A percentile compares a stretch with the other conserved stretches of the same genome.
phyloP scores from a whole-genome alignment of 2,888 invertebrate genomes.

The Callinectes sapidus region DNA sequence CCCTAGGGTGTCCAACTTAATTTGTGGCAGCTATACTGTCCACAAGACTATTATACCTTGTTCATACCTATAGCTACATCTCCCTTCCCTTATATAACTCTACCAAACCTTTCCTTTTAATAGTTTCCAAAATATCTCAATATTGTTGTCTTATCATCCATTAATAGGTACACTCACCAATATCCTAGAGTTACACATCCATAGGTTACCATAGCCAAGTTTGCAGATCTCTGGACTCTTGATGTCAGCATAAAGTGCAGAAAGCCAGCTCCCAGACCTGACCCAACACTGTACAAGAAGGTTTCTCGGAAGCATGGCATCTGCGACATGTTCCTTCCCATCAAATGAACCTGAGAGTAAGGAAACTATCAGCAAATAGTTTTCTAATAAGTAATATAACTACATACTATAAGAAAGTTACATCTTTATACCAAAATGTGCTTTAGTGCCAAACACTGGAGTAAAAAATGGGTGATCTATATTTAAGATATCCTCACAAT shows the following conservation, averaged over 20 bases:
- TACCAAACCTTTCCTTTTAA: too few species aligned
- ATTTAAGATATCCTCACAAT: too few species aligned
- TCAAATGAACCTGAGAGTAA: background rate
- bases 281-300: constrained; percentile 84
- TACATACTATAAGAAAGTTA: background rate
- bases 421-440: too few species aligned
- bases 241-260: constrained; percentile 86
- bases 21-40: too few species aligned
- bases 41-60: too few species aligned
- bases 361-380: background rate
- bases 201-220: constrained; percentile 83
- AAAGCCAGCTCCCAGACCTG: constrained; percentile 83
- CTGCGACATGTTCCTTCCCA: constrained; percentile 83
- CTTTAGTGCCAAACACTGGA: too few species aligned
- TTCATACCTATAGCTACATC: too few species aligned
- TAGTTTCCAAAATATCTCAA: background rate
- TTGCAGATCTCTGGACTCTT: constrained; percentile 80
- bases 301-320: constrained; percentile 89
- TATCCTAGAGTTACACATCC: constrained; percentile 81
- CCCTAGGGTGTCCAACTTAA: too few species aligned
- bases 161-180: constrained; percentile 78
- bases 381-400: background rate
- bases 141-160: background rate
- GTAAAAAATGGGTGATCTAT: too few species aligned
- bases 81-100: too few species aligned